A percentile compares a stretch with the other conserved stretches of the same genome.
These are phyloP conservation scores for Heliconius ethilla DNA, from an alignment of 2,888 invertebrate genomes.

Conservation along the genomic window DNA sequence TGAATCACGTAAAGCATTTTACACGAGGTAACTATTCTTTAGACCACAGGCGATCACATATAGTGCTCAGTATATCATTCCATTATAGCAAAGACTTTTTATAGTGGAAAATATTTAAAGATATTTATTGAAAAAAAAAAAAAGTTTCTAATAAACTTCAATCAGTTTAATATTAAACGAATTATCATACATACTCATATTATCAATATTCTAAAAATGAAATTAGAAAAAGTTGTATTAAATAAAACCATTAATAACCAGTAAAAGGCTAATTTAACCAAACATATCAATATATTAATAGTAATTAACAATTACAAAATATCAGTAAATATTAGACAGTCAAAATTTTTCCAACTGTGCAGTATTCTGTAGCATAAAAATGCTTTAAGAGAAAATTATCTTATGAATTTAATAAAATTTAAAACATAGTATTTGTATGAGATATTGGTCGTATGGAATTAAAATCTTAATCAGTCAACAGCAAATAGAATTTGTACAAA, in stretches of 20 bases:
- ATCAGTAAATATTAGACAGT: conserved; percentile 12
- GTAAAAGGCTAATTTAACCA: neutral
- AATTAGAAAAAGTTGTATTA: neutral
- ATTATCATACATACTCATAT: neutral
- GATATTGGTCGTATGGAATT: conserved; percentile 45
- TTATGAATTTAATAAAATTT: conserved; percentile 78
- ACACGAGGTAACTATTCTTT: conserved; percentile 27
- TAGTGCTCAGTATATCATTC: neutral
- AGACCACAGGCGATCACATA: neutral
- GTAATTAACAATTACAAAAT: neutral
- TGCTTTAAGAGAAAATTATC: conserved; percentile 79
- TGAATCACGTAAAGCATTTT: conserved; percentile 33
- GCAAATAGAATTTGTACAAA: neutral
- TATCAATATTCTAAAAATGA: neutral
- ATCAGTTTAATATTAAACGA: neutral
- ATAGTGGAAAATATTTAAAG: conserved; percentile 10
- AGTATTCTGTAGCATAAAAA: conserved; percentile 67
- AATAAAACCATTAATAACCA: neutral
- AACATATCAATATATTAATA: neutral
- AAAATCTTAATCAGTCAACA: neutral
- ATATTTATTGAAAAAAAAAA: neutral
- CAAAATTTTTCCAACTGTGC: conserved; percentile 31
- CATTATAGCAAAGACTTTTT: neutral
- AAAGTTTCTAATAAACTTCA: neutral
- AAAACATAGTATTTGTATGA: conserved; percentile 70